A percentile compares a stretch with the other conserved stretches of the same genome.
These are phyloP conservation scores for Elgaria multicarinata DNA, from an alignment of 2,113 vertebrate species.

Conservation along the genomic window DNA sequence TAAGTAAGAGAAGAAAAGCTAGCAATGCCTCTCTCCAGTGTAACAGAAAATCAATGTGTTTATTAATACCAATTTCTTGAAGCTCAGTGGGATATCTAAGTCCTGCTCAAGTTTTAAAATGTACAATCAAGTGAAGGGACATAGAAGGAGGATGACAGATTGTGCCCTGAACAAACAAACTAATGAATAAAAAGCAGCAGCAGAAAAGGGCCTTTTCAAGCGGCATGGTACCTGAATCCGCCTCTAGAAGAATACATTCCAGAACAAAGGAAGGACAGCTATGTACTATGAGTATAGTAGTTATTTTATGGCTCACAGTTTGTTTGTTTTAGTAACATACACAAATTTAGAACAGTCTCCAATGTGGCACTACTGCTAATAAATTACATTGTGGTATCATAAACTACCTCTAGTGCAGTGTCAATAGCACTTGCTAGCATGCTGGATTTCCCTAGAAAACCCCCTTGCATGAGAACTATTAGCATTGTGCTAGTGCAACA, in stretches of 20 bases:
- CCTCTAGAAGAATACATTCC: not conserved
- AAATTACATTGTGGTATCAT: too few species aligned
- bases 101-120: constrained; percentile 21
- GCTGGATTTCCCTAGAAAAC: too few species aligned
- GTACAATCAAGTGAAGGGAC: not conserved
- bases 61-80: constrained; percentile 37
- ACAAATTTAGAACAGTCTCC: too few species aligned
- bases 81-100: constrained; percentile 15
- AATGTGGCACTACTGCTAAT: too few species aligned
- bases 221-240: rapidly evolving
- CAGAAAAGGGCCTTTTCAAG: not conserved
- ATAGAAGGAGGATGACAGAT: not conserved
- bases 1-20: not conserved
- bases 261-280: not conserved
- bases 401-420: too few species aligned
- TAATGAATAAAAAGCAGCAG: not conserved
- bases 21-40: not conserved
- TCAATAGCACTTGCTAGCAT: too few species aligned
- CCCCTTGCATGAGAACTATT: too few species aligned
- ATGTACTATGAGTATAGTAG: not conserved
- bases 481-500: too few species aligned
- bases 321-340: too few species aligned
- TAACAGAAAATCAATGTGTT: constrained; percentile 50
- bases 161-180: constrained; percentile 20
- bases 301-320: not conserved